Percentiles rank a stretch among this genome's conserved stretches.
These are phyloP conservation scores for Micromys minutus DNA, from an alignment of 2,113 vertebrate species.

Conservation along the genomic window DNA sequence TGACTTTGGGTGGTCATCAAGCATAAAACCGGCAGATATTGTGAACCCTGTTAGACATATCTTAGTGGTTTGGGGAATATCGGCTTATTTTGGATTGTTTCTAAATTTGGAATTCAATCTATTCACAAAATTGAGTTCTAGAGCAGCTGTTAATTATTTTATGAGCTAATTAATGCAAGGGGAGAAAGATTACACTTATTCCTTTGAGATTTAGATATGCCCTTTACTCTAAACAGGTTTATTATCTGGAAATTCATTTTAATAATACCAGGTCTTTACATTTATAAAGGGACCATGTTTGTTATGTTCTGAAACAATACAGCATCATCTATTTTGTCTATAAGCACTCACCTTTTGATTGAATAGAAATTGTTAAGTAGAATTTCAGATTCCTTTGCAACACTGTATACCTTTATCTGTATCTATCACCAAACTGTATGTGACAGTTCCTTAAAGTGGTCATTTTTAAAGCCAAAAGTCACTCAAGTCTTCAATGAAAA, in stretches of 20 bases:
- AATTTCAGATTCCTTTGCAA: neutral
- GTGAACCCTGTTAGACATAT: slow-evolving; percentile 58
- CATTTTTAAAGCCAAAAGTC: slow-evolving; percentile 31
- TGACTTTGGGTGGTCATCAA: neutral
- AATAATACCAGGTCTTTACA: neutral
- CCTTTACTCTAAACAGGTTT: slow-evolving; percentile 59
- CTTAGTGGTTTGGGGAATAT: slow-evolving; percentile 59
- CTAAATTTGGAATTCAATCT: slow-evolving; percentile 77
- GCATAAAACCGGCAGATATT: slow-evolving; percentile 32
- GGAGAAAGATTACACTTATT: slow-evolving; percentile 29
- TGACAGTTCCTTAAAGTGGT: slow-evolving; percentile 56
- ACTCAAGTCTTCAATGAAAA: slow-evolving; percentile 66
- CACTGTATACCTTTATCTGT: neutral
- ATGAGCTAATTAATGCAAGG: slow-evolving; percentile 72
- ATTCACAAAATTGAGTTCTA: slow-evolving; percentile 72
- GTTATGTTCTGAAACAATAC: neutral
- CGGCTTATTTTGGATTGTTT: slow-evolving; percentile 56
- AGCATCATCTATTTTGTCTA: neutral
- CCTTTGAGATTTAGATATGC: slow-evolving; percentile 68
- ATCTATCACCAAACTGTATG: neutral
- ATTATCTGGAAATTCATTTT: slow-evolving; percentile 55
- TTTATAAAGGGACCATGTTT: neutral
- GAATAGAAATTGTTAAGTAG: neutral
- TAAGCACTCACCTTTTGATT: neutral
- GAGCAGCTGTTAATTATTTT: slow-evolving; percentile 76